Evolutionary conservation across 1,140 invertebrate genomes (phyloP), one percentile per base, ranked within the genome.

Genomic region (Hormaphis cornu): DNA sequence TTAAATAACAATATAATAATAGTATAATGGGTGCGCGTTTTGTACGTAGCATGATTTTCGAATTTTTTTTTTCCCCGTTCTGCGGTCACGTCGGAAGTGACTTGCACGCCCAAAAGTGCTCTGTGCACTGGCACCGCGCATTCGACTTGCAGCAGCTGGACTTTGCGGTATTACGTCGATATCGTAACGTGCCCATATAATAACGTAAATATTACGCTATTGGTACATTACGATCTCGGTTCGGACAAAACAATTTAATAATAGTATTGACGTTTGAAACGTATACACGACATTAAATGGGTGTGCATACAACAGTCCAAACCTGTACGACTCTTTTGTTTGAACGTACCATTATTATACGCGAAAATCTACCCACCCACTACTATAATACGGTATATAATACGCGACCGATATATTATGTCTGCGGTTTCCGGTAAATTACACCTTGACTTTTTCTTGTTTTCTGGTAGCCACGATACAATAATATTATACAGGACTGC

Each of bases 361-460:
- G 26, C 42, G n/a, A n/a, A n/a, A n/a, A n/a, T n/a, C n/a, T n/a
- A n/a, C n/a, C n/a, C n/a, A 44, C 22, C 33, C 35, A 1, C 37
- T 40, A 8, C 26, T 22, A 1, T n/a, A 12, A 22, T 56, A 59
- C 42, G 26, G n/a, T 24, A 14, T 61, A 33, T 30, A 30, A 42
- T 48, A 56, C 9, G 26, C 18, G 33, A 66, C 61, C 40, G 14
- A 40, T n/a, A 66, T 66, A 66, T 66, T 66, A 44, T 66, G n/a
- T 66, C 48, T 48, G 61, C 20, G 61, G 61, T 66, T 66, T 66
- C 61, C 61, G 61, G 61, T 66, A 66, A 66, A 66, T 66, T 66
- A 66, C 44, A 50, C 61, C 26, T 66, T 66, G 61, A 35, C 59
- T n/a, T n/a, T n/a, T n/a, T n/a, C n/a, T n/a, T 35, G 10, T 5